Conservation (phyloP, 2,113 vertebrate genomes). For the Notothenia rossii region DNA sequence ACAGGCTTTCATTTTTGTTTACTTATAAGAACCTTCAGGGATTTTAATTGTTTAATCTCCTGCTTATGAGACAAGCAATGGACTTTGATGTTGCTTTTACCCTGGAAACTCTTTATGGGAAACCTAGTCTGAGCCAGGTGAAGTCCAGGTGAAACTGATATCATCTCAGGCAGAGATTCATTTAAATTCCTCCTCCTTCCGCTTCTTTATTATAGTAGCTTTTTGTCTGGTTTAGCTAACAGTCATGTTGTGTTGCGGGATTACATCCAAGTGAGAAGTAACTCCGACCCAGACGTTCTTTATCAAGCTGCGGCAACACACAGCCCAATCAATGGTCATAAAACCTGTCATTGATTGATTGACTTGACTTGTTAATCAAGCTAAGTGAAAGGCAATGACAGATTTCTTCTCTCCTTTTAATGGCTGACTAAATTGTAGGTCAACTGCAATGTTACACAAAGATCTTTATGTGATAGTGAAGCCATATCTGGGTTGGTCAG, state of each 20-base stretch:
- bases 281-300: conserved; percentile 14
- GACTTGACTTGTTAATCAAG: conserved; percentile 69
- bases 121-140: conserved; percentile 40
- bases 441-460: conserved; percentile 30
- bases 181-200: conserved; percentile 9
- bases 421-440: conserved; percentile 61
- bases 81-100: conserved; percentile 51
- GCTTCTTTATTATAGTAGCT: conserved; percentile 13
- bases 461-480: conserved; percentile 39
- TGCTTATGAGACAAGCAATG: conserved; percentile 35
- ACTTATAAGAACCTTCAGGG: conserved; percentile 28
- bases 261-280: conserved; percentile 23
- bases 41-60: conserved; percentile 61
- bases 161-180: conserved; percentile 36
- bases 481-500: conserved; percentile 44
- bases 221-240: conserved; percentile 22
- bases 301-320: conserved; percentile 32
- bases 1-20: conserved; percentile 58
- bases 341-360: conserved; percentile 71
- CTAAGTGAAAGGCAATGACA: conserved; percentile 71
- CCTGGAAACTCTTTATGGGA: conserved; percentile 26
- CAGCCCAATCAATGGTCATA: conserved; percentile 64
- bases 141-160: conserved; percentile 51
- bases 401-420: conserved; percentile 46
- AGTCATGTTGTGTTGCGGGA: conserved; percentile 9